Evolutionary conservation across 2,888 invertebrate species (phyloP), one percentile per base, ranked within the genome.

Genomic region (Ochropacha duplaris): DNA sequence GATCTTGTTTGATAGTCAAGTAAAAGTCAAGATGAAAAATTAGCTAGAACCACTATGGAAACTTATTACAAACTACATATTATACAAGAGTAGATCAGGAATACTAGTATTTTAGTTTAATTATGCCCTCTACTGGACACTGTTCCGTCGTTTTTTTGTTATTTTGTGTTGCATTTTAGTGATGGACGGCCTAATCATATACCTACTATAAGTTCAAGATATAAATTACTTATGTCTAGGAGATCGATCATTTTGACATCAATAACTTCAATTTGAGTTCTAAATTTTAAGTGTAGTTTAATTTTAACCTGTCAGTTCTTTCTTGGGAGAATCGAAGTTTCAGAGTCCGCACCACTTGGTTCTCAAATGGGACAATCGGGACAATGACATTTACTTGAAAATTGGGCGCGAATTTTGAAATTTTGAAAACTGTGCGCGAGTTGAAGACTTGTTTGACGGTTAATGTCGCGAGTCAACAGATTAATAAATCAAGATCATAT

Each of bases 1-100:
- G 57, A 78, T 82, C 81, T 83, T 77, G 77, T 71, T 71, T 68
- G 69, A 75, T 72, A 76, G 71, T n/a, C n/a, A n/a, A n/a, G n/a
- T n/a, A n/a, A 78, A 76, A 67, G 76, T 79, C 86, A 80, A 86
- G 81, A 86, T 80, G 82, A 81, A 84, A 84, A 79, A 83, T 84
- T 81, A 71, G 78, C 83, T 86, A 86, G 79, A 84, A 86, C 81
- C 81, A 80, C 85, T 84, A 85, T 79, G 81, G 81, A 85, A 82
- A 86, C 84, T 83, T 86, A 86, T 72, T 68, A 76, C 78, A 86
- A 75, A 82, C 90, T 90, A 90, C 82, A 80, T 86, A 86, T 83
- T 84, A 83, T 87, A 91, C 87, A 88, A 84, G 81, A 86, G 80
- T 88, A 87, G 83, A 84, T 86, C 84, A 82, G 84, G 80, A 87